These are phyloP conservation scores for Agrochola lychnidis DNA, from an alignment of 2,888 invertebrate species.

Conservation along the genomic window DNA sequence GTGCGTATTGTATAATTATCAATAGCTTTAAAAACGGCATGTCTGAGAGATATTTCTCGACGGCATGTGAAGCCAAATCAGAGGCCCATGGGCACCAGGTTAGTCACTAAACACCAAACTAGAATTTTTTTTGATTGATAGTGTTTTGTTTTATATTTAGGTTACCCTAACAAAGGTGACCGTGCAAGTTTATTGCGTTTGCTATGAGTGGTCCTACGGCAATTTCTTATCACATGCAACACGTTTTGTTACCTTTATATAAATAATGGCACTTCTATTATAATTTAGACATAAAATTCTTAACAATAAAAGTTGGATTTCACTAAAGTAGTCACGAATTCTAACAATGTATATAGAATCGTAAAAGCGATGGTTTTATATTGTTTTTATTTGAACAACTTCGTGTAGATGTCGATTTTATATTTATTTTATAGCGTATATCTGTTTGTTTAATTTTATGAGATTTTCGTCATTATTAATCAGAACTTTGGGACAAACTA, in stretches of 20 bases:
- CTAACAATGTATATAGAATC: slow-evolving; percentile 41
- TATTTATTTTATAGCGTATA: slow-evolving; percentile 56
- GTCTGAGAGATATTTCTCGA: too few relatives aligned
- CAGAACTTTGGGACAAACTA: neutral
- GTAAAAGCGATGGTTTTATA: slow-evolving; percentile 53
- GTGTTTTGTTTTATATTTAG: neutral
- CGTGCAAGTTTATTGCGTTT: neutral
- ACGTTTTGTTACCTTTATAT: slow-evolving; percentile 29
- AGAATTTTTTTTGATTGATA: neutral
- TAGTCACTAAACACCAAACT: too few relatives aligned
- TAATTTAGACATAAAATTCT: slow-evolving; percentile 65
- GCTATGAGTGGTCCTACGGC: slow-evolving; percentile 24
- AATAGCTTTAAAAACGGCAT: too few relatives aligned
- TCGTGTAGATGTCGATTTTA: slow-evolving; percentile 53
- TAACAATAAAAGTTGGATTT: slow-evolving; percentile 61
- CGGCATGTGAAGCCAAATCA: too few relatives aligned
- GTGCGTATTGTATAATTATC: too few relatives aligned
- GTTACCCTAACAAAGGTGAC: neutral
- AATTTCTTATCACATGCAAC: neutral
- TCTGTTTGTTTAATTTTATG: slow-evolving; percentile 49
- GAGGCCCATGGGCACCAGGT: too few relatives aligned
- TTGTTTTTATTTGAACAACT: slow-evolving; percentile 52
- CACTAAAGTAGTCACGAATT: slow-evolving; percentile 57
- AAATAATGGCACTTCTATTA: slow-evolving; percentile 54
- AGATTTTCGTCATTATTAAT: slow-evolving; percentile 21